A percentile compares a stretch with the other conserved stretches of the same genome.
Conservation (phyloP, 2,113 vertebrate species). For the Corythornis madagascariensis region DNA sequence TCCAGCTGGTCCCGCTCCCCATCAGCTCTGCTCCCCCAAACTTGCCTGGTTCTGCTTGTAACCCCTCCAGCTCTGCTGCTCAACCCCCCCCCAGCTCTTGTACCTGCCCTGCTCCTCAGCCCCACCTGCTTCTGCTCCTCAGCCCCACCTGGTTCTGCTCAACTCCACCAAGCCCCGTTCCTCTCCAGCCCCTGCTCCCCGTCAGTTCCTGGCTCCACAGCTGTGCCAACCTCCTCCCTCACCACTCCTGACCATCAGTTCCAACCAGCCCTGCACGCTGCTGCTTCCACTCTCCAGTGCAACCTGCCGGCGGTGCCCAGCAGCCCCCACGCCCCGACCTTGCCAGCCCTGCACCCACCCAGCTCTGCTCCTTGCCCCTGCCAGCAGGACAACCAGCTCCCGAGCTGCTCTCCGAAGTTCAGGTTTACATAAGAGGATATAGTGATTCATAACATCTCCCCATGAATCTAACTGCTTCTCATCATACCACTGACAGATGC, state of each 20-base stretch:
- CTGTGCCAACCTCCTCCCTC: background rate
- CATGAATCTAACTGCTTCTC: slow-evolving; percentile 15
- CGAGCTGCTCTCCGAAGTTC: background rate
- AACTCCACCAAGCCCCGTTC: background rate
- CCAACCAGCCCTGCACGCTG: fast-evolving
- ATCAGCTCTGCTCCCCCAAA: no score
- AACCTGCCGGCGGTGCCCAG: background rate
- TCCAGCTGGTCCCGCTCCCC: background rate
- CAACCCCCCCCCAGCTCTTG: background rate
- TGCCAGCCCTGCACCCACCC: background rate
- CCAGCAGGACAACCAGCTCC: background rate
- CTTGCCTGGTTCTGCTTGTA: no score
- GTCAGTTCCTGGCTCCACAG: background rate
- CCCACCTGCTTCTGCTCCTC: background rate
- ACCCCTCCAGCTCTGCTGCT: background rate
- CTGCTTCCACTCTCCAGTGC: background rate
- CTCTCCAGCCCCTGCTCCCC: background rate
- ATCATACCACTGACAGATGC: background rate
- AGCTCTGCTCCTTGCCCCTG: background rate
- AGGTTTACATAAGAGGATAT: slow-evolving; percentile 31
- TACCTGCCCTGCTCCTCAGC: background rate
- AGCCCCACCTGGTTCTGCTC: background rate
- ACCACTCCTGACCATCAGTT: background rate
- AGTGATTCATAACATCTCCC: slow-evolving; percentile 50
- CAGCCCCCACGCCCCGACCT: background rate